Evolutionary conservation across 92 coral and sea anemone genomes (phyloP).

Genomic region (Epizoanthus stellaris): DNA sequence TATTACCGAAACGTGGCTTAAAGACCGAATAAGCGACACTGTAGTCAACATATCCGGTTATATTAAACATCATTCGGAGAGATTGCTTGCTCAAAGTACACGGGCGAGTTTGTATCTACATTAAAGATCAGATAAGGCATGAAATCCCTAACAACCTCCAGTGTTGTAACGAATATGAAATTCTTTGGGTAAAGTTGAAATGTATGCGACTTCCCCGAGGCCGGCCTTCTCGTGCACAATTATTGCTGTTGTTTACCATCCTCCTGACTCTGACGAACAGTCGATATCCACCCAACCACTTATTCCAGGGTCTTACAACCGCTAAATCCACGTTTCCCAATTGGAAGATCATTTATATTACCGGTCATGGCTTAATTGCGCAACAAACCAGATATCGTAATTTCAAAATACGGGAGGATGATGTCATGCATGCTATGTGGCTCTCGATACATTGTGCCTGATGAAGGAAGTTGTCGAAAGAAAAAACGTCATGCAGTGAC

Average conservation of each 20-base stretch:
- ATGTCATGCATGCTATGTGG: no score
- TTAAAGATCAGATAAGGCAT: background rate
- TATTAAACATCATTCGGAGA: background rate
- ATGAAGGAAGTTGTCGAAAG: no score
- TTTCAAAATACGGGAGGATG: no score
- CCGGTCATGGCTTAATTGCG: no score
- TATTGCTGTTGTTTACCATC: slow-evolving; percentile 43
- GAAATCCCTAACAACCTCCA: slow-evolving; percentile 23
- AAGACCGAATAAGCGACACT: background rate
- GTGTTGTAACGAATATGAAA: slow-evolving; percentile 46
- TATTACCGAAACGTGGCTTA: background rate
- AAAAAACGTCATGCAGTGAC: no score
- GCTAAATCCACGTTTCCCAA: background rate
- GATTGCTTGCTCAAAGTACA: background rate
- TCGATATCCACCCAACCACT: background rate
- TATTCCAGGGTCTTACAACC: background rate
- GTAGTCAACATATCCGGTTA: background rate
- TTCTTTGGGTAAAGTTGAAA: slow-evolving; percentile 44
- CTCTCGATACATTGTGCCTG: no score
- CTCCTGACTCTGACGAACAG: slow-evolving; percentile 40
- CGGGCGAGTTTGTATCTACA: background rate
- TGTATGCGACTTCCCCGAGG: slow-evolving; percentile 47
- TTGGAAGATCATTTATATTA: no score
- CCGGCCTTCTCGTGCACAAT: slow-evolving; percentile 32
- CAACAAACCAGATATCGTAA: no score